A percentile compares a stretch with the other conserved stretches of the same genome.
Evolutionary conservation across 2,888 invertebrate genomes (phyloP).

Genomic region (Tiliacea aurago): DNA sequence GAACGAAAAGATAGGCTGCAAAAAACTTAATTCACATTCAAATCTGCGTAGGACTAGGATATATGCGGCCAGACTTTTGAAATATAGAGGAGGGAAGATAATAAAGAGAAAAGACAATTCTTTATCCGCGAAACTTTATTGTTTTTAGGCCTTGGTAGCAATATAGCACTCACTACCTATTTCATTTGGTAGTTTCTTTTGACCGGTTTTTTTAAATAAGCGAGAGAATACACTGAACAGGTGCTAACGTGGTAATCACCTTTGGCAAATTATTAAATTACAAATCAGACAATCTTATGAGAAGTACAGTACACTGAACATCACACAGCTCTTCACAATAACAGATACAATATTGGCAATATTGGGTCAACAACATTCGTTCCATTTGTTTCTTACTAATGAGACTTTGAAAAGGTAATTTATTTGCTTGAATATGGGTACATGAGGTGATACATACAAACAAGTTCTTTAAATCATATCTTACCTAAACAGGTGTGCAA

Average conservation of each 20-base stretch:
- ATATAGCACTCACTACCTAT: slow-evolving; percentile 23
- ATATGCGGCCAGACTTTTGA: slow-evolving; percentile 36
- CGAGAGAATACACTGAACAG: not conserved
- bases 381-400: not conserved
- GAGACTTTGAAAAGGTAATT: not conserved
- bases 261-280: not conserved
- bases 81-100: slow-evolving; percentile 16
- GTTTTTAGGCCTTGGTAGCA: slow-evolving; percentile 18
- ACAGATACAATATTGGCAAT: not conserved
- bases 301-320: not conserved
- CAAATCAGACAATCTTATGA: not conserved
- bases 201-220: too few species aligned
- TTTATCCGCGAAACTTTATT: slow-evolving; percentile 27
- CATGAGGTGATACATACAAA: too few species aligned
- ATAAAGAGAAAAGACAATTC: slow-evolving; percentile 3
- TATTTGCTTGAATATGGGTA: too few species aligned
- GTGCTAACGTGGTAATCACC: not conserved
- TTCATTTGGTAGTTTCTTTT: slow-evolving; percentile 6
- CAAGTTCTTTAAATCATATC: too few species aligned
- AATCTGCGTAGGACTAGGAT: slow-evolving; percentile 35
- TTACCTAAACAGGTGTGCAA: too few species aligned
- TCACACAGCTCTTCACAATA: not conserved
- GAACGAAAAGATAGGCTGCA: slow-evolving; percentile 33
- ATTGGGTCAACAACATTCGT: not conserved
- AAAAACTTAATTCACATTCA: slow-evolving; percentile 53